Conservation (phyloP, 2,888 invertebrate genomes). For the Hybos culiciformis region DNA sequence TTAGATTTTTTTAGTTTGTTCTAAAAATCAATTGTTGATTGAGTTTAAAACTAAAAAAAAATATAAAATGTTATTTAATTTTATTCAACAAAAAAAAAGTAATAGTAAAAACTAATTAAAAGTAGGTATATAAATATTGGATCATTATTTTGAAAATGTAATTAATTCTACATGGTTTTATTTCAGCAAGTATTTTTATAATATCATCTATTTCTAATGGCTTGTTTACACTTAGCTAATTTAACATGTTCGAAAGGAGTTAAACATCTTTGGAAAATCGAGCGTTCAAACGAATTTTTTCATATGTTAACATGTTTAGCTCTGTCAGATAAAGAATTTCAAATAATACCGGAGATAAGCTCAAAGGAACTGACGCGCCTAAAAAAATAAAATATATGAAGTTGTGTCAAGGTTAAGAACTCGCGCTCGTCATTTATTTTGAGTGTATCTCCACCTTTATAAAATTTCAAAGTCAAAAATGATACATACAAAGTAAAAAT, state of each 20-base stretch:
- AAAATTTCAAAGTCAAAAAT: conserved; percentile 3
- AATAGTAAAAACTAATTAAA: background rate
- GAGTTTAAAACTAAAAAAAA: background rate
- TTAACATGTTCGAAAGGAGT: background rate
- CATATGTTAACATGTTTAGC: too few relatives aligned
- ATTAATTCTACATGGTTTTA: background rate
- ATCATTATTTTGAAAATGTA: too few relatives aligned
- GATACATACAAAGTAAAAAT: background rate
- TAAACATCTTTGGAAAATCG: background rate
- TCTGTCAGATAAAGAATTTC: too few relatives aligned
- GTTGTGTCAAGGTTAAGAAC: too few relatives aligned
- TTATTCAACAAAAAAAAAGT: background rate
- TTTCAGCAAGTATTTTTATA: background rate
- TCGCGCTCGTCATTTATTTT: too few relatives aligned
- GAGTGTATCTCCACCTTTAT: too few relatives aligned
- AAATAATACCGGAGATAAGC: too few relatives aligned
- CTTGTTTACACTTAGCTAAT: background rate
- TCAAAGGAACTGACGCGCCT: too few relatives aligned
- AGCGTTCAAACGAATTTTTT: background rate
- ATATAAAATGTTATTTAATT: background rate
- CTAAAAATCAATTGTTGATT: too few relatives aligned
- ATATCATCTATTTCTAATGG: background rate
- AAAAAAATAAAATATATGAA: too few relatives aligned
- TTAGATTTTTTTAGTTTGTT: background rate
- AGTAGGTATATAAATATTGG: background rate